Evolutionary conservation across 1,140 invertebrate genomes (phyloP).

Genomic region (Trichonephila clavipes): DNA sequence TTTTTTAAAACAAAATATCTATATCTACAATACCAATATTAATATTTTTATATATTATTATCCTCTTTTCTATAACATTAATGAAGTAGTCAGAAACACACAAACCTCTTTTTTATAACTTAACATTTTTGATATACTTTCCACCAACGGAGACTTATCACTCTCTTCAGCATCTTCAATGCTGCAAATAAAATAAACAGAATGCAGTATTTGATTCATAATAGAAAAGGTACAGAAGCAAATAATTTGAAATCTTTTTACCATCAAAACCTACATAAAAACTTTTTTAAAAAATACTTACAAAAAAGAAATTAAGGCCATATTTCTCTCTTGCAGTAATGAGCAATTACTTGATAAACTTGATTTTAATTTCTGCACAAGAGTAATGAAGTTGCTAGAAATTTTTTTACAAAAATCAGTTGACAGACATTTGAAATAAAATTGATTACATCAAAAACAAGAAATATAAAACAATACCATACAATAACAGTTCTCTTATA

Average conservation of each 20-base stretch:
- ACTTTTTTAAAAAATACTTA: background rate
- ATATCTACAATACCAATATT: no score
- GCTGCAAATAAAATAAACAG: background rate
- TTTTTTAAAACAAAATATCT: no score
- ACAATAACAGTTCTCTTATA: no score
- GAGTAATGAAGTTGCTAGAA: background rate
- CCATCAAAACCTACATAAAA: background rate
- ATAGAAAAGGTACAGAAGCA: background rate
- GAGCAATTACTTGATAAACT: background rate
- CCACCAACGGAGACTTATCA: background rate
- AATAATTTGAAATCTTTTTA: background rate
- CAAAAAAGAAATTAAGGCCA: background rate
- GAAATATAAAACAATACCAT: no score
- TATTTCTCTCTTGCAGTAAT: background rate
- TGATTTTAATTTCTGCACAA: background rate
- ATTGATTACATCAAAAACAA: no score
- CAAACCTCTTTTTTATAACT: background rate
- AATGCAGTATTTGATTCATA: background rate
- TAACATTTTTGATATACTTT: background rate
- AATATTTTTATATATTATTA: no score
- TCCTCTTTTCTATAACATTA: background rate
- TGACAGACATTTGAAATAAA: no score
- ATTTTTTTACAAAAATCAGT: background rate
- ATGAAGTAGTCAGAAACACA: background rate
- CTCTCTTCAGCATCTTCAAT: background rate